These are phyloP conservation scores for Micronycteris hirsuta DNA, from an alignment of 2,113 vertebrate species.

Conservation along the genomic window DNA sequence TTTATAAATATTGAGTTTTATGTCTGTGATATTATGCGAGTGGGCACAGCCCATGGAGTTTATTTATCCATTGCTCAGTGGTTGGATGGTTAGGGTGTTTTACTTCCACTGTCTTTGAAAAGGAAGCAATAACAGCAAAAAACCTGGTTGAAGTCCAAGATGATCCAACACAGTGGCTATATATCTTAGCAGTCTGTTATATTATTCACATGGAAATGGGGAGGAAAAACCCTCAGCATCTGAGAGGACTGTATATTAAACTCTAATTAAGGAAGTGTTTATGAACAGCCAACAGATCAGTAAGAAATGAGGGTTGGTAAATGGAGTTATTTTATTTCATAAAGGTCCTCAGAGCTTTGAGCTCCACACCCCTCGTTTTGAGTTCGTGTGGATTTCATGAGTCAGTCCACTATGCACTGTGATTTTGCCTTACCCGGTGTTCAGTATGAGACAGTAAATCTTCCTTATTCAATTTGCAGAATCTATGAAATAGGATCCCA, in stretches of 20 bases:
- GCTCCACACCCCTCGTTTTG: neutral
- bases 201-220: constrained; percentile 2
- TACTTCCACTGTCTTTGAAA: constrained; percentile 57
- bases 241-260: neutral
- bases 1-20: neutral
- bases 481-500: neutral
- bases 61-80: neutral
- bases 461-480: neutral
- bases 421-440: neutral
- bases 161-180: constrained; percentile 38
- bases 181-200: constrained; percentile 31
- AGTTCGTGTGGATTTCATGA: neutral
- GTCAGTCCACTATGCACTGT: neutral
- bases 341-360: neutral
- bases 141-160: constrained; percentile 29
- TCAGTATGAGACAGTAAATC: neutral
- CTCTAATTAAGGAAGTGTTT: neutral
- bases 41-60: neutral
- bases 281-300: neutral
- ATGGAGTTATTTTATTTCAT: neutral
- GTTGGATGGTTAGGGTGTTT: constrained; percentile 49
- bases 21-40: neutral
- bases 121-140: neutral
- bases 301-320: neutral
- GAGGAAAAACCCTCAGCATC: neutral